phyloP scores from a whole-genome alignment of 2,888 invertebrate genomes.

The Dinocampus coccinellae region DNA sequence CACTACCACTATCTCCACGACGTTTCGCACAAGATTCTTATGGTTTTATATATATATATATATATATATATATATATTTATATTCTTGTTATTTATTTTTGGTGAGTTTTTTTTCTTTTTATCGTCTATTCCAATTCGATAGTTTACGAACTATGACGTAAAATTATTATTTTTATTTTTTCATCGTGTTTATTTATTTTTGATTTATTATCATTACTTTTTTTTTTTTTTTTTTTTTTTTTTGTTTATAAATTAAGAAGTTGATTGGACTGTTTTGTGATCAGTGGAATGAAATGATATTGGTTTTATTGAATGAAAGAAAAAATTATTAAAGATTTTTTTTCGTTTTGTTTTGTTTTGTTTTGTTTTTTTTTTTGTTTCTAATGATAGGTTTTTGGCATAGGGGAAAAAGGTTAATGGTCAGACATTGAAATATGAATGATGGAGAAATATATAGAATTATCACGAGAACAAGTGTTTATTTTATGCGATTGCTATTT shows the following conservation, averaged over 20 bases:
- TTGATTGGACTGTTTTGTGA: neutral
- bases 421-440: neutral
- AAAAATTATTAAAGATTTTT: neutral
- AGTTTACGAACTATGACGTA: conserved; percentile 34
- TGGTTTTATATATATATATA: no score
- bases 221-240: conserved; percentile 17
- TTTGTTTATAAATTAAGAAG: neutral
- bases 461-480: conserved; percentile 67
- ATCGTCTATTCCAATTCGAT: conserved; percentile 21
- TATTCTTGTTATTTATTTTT: conserved; percentile 42
- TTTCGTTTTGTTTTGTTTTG: neutral
- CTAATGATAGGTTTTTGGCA: neutral
- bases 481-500: conserved; percentile 55
- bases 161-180: conserved; percentile 18
- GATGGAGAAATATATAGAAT: conserved; percentile 27
- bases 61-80: no score
- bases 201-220: no score
- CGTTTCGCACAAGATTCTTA: conserved; percentile 29
- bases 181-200: no score
- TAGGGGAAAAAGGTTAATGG: neutral
- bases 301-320: neutral
- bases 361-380: neutral
- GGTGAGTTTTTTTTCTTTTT: neutral
- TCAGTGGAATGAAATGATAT: conserved; percentile 9
- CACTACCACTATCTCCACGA: no score